Percentiles rank a stretch among this genome's conserved stretches.
Conservation (phyloP, 2,113 vertebrate genomes). For the Charadrius vociferus region DNA sequence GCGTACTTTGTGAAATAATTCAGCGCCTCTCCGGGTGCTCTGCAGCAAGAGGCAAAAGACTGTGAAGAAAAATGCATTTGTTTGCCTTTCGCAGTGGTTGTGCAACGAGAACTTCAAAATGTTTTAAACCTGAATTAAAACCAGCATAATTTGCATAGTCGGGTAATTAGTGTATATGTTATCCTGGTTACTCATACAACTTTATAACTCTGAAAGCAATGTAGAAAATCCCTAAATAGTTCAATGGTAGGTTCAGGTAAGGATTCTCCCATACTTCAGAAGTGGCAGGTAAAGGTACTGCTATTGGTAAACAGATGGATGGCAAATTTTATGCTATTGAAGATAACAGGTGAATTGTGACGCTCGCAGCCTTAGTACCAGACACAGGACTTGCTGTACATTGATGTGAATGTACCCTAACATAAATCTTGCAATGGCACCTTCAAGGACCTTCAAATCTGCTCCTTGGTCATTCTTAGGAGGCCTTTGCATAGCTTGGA, state of each 20-base stretch:
- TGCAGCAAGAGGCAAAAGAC: neutral
- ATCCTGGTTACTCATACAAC: neutral
- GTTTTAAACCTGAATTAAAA: neutral
- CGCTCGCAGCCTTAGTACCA: neutral
- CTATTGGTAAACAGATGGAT: neutral
- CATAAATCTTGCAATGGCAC: neutral
- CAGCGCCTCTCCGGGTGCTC: neutral
- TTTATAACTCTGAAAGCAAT: neutral
- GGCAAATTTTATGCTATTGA: neutral
- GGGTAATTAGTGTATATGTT: neutral
- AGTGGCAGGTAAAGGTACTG: neutral
- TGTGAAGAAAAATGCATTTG: accelerated
- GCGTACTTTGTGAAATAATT: neutral
- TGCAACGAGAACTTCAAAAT: neutral
- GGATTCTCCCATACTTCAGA: neutral
- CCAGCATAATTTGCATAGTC: neutral
- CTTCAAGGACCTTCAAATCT: neutral
- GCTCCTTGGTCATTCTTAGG: neutral
- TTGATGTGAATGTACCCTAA: neutral
- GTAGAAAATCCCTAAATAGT: neutral
- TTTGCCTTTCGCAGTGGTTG: neutral
- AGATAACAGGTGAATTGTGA: neutral
- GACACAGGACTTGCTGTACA: neutral
- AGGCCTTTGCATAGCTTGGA: neutral
- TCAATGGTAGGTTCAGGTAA: neutral